Conservation (phyloP, 2,888 invertebrate species). For the Polyploca ridens region DNA sequence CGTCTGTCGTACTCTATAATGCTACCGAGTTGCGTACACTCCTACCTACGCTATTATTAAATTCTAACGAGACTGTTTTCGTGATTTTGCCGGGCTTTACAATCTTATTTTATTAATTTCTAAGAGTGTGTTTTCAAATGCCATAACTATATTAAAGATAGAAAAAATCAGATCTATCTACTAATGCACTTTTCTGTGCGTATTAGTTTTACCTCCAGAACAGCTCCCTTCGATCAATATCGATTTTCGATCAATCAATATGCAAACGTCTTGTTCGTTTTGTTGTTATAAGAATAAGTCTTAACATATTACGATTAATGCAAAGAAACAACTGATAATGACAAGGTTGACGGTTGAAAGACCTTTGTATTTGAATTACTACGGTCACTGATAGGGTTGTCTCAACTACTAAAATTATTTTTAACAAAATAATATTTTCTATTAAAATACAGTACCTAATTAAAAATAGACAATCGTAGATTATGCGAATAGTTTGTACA, state of each 20-base stretch:
- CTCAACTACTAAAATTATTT: background rate
- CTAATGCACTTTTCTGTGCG: too few species aligned
- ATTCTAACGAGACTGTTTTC: slow-evolving; percentile 9
- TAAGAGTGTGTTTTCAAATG: too few species aligned
- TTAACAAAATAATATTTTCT: background rate
- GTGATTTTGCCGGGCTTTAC: background rate
- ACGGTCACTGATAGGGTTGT: slow-evolving; percentile 7
- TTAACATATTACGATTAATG: slow-evolving; percentile 41
- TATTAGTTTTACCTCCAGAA: too few species aligned
- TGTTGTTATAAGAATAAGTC: slow-evolving; percentile 42
- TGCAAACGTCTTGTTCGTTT: slow-evolving; percentile 12
- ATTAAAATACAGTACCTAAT: too few species aligned
- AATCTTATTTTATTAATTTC: too few species aligned
- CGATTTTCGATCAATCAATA: slow-evolving; percentile 7
- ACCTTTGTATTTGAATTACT: slow-evolving; percentile 36
- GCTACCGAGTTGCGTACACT: slow-evolving; percentile 5
- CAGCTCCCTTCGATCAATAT: background rate
- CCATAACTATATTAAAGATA: too few species aligned
- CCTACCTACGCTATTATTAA: slow-evolving; percentile 1
- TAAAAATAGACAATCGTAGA: background rate
- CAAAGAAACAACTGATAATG: slow-evolving; percentile 41
- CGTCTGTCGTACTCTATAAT: slow-evolving; percentile 39
- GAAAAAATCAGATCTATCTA: too few species aligned
- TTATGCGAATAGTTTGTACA: background rate
- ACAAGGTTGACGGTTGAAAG: slow-evolving; percentile 56